phyloP scores from a whole-genome alignment of 1,140 invertebrate genomes.

The Hylaeus volcanicus region DNA sequence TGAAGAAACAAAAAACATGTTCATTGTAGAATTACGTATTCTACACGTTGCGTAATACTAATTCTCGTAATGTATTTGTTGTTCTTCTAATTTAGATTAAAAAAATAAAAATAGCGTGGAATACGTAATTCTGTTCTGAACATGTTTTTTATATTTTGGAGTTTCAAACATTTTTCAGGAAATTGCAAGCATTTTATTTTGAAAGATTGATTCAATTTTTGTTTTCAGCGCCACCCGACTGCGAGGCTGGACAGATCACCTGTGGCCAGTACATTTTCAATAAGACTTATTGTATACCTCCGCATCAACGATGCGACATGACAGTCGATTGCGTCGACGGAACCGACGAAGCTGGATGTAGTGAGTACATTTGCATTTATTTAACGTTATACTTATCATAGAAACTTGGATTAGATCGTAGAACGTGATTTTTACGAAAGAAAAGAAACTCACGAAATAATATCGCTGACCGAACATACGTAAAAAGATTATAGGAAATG shows the following conservation, averaged over 20 bases:
- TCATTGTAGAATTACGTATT: background rate
- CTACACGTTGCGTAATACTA: background rate
- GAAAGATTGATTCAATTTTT: conserved; percentile 11
- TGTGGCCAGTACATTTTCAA: conserved; percentile 96
- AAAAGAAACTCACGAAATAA: no score
- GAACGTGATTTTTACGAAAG: background rate
- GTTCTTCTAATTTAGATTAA: no score
- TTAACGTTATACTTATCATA: background rate
- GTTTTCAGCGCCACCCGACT: conserved; percentile 91
- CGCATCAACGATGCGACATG: conserved; percentile 95
- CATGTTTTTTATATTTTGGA: no score
- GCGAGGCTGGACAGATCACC: conserved; percentile 90
- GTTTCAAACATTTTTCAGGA: no score
- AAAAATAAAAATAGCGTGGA: no score
- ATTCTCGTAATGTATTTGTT: background rate
- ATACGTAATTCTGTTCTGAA: no score
- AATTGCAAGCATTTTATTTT: background rate
- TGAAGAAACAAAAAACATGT: background rate
- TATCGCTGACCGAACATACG: conserved; percentile 8
- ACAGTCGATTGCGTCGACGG: conserved; percentile 96
- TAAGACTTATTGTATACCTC: conserved; percentile 95
- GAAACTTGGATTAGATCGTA: no score
- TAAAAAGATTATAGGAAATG: conserved; percentile 91
- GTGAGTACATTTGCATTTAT: conserved; percentile 85
- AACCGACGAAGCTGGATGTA: conserved; percentile 95